phyloP scores from a whole-genome alignment of 2,113 vertebrate species.

The Apodemus sylvaticus region DNA sequence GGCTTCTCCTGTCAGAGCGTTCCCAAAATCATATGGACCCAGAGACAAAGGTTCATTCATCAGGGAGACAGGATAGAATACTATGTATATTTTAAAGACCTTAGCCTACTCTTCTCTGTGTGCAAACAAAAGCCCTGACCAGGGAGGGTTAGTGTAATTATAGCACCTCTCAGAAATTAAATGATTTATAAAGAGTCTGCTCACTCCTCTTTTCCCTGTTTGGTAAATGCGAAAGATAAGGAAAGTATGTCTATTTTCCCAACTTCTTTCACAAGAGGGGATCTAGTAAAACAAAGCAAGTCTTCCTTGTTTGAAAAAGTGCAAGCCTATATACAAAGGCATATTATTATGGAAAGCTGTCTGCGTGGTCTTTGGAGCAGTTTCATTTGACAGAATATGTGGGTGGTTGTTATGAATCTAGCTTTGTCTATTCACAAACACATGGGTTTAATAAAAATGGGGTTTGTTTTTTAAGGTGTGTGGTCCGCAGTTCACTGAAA shows the following conservation, averaged over 20 bases:
- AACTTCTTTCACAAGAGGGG: background rate
- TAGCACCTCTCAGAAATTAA: constrained; percentile 9
- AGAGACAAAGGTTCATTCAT: background rate
- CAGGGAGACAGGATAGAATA: constrained; percentile 27
- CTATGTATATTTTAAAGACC: background rate
- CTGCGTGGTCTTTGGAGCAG: constrained; percentile 68
- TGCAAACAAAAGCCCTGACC: background rate
- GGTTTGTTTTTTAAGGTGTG: constrained; percentile 81
- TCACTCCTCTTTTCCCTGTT: background rate
- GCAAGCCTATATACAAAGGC: constrained; percentile 71
- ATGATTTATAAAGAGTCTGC: background rate
- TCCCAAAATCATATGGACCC: background rate
- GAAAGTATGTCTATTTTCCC: background rate
- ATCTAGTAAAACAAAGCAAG: constrained; percentile 64
- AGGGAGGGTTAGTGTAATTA: constrained; percentile 11
- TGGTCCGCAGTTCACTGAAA: constrained; percentile 72
- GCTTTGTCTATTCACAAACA: constrained; percentile 80
- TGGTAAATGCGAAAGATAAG: background rate
- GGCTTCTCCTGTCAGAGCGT: background rate
- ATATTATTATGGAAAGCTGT: constrained; percentile 72
- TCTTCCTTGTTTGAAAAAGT: constrained; percentile 50
- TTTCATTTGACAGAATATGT: constrained; percentile 77
- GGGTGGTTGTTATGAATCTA: constrained; percentile 78
- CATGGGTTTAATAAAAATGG: constrained; percentile 79
- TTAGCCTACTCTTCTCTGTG: background rate